A percentile compares a stretch with the other conserved stretches of the same genome.
phyloP scores from a whole-genome alignment of 1,140 invertebrate genomes.

The Drosophila cardini region DNA sequence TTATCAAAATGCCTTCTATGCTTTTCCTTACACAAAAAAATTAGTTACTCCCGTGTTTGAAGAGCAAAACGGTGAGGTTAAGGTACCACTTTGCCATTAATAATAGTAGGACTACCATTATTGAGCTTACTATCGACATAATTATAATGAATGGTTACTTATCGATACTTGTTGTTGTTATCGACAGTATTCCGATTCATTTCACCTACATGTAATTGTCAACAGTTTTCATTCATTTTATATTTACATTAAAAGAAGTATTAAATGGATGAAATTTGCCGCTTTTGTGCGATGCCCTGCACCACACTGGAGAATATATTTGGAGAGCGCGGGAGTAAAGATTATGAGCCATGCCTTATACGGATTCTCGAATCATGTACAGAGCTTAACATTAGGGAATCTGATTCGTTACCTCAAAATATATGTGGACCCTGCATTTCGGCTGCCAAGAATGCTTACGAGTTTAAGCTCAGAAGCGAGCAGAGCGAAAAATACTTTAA shows the following conservation, averaged over 20 bases:
- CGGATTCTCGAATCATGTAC: not conserved
- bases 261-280: not conserved
- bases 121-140: not conserved
- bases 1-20: no score
- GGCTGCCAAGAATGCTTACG: not conserved
- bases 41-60: no score
- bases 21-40: no score
- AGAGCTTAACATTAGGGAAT: not conserved
- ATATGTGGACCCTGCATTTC: not conserved
- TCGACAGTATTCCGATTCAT: no score
- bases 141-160: no score
- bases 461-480: not conserved
- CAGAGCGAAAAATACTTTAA: not conserved
- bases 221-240: not conserved
- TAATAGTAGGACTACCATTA: no score
- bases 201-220: not conserved
- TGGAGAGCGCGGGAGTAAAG: not conserved
- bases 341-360: not conserved
- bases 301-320: not conserved
- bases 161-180: no score
- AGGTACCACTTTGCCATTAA: no score
- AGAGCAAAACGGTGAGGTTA: no score
- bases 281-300: not conserved
- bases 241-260: not conserved
- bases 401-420: not conserved